Conservation (phyloP, 2,888 invertebrate genomes). For the Plagodis pulveraria region DNA sequence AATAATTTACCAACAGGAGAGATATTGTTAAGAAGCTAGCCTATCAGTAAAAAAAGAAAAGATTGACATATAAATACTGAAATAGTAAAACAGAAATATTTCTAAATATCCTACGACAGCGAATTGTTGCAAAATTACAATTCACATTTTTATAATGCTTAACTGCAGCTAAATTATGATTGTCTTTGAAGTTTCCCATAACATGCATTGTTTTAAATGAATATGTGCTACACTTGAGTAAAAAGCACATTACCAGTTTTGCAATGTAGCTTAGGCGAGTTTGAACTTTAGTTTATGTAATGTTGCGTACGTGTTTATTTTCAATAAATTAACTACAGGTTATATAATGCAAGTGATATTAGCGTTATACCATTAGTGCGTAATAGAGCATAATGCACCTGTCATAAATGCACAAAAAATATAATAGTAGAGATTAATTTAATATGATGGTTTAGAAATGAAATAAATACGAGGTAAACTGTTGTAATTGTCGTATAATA, state of each 20-base stretch:
- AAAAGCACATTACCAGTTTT: slow-evolving; percentile 65
- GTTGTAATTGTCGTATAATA: too few relatives aligned
- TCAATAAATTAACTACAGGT: slow-evolving; percentile 40
- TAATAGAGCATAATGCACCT: background rate
- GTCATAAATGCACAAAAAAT: background rate
- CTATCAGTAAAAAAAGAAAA: background rate
- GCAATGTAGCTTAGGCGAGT: slow-evolving; percentile 53
- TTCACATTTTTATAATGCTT: slow-evolving; percentile 52
- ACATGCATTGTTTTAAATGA: slow-evolving; percentile 64
- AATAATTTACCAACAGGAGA: too few relatives aligned
- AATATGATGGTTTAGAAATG: too few relatives aligned
- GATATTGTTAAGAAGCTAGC: too few relatives aligned
- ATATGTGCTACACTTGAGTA: slow-evolving; percentile 65
- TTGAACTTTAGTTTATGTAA: slow-evolving; percentile 36
- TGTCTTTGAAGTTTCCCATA: slow-evolving; percentile 67
- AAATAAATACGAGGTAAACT: too few relatives aligned
- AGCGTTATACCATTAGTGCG: slow-evolving; percentile 26
- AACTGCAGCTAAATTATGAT: slow-evolving; percentile 60
- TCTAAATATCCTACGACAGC: slow-evolving; percentile 37
- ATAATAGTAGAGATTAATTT: too few relatives aligned
- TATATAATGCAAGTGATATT: slow-evolving; percentile 24
- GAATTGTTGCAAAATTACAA: slow-evolving; percentile 63
- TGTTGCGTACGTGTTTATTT: slow-evolving; percentile 36
- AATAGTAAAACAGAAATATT: slow-evolving; percentile 12
- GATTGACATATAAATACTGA: slow-evolving; percentile 7